Base-by-base conservation (phyloP, 2,888 invertebrate genomes). In the Netelia virgata region DNA sequence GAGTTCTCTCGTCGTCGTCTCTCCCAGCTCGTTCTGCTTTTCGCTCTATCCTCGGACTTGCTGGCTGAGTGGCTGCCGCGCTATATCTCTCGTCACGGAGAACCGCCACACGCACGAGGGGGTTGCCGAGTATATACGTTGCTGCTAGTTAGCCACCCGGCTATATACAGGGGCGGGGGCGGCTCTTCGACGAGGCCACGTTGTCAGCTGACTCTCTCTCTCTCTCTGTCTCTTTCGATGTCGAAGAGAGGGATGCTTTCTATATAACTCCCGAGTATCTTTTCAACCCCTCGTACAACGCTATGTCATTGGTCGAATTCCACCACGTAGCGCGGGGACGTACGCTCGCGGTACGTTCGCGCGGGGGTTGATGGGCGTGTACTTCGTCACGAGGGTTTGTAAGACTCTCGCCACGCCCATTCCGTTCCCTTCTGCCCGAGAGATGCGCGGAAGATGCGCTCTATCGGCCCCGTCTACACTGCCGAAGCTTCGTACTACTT, bases 41-140 rank as follows among this genome's bases (percentile, higher is more conserved):
- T 50, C 82, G 82, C 69, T 85, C 84, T 75, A 82, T 82, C 82
- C 61, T 82, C 84, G 91, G 92, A 92, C 93, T 93, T 93, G 92
- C 93, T 93, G 93, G 92, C 93, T 88, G 92, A 92, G 91, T 92
- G 92, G 92, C 92, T 92, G 89, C 80, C 82, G 69, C 84, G 85
- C 81, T 76, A 47, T 47, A 68, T 86, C 78, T 82, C 86, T 83
- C 87, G 87, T 88, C 88, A 87, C 77, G 82, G 84, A 59, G 72
- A 78, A 88, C 83, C 86, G 75, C 83, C 86, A 88, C 88, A 86
- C 88, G 88, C 88, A 87, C 88, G 79, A 87, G 50, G 69, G 79
- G 75, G 76, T 79, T 72, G 43, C 64, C 68, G 20, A 70, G 72
- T 47, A 57, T 79, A 57, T 50, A 57, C 8, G 55, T 23, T 57